Evolutionary conservation across 1,140 invertebrate species (phyloP).

Genomic region (Trinorchestia longiramus): DNA sequence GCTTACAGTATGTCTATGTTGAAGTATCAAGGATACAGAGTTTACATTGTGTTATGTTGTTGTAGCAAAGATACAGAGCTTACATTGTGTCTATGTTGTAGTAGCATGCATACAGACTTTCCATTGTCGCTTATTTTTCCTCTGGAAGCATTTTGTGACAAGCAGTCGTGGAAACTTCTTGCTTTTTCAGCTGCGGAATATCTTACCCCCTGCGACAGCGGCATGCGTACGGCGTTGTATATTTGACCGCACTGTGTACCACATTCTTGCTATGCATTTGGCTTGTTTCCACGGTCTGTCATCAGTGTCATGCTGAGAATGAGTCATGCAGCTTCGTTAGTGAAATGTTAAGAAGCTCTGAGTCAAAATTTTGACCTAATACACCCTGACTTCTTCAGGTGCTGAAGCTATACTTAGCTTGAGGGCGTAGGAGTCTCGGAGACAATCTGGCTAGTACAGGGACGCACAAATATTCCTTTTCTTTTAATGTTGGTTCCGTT

Average conservation of each 20-base stretch:
- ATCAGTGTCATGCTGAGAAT: neutral
- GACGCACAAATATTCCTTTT: too few relatives aligned
- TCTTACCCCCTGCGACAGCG: neutral
- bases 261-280: slow-evolving; percentile 3
- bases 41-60: too few relatives aligned
- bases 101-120: neutral
- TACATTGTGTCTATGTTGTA: too few relatives aligned
- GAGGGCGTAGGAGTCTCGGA: neutral
- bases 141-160: neutral
- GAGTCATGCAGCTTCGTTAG: slow-evolving; percentile 47
- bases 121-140: neutral
- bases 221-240: neutral
- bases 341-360: slow-evolving; percentile 25
- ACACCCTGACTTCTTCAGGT: neutral
- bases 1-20: too few relatives aligned
- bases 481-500: too few relatives aligned
- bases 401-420: neutral
- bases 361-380: slow-evolving; percentile 11
- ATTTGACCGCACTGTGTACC: neutral
- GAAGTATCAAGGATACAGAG: too few relatives aligned
- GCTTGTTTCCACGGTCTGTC: slow-evolving; percentile 41
- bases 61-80: too few relatives aligned
- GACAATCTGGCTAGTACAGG: too few relatives aligned
- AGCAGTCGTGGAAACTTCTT: neutral
- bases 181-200: neutral